Evolutionary conservation across 2,113 vertebrate genomes (phyloP), one percentile per base, ranked within the genome.

Genomic region (Chauna torquata): DNA sequence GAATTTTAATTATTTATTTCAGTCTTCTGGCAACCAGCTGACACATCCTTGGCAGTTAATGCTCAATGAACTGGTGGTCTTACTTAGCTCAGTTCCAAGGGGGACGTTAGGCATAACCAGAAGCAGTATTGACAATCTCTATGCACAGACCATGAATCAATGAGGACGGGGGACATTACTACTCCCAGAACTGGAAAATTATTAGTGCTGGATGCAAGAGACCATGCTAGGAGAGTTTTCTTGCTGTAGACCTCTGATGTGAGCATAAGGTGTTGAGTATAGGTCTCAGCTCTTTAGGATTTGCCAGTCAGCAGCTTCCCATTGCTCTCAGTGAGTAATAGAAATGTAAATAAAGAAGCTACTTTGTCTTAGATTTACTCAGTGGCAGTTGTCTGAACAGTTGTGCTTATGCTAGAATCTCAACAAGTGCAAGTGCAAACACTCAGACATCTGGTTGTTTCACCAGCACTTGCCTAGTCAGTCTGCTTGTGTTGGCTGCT

Each of bases 301-400:
- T 27, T 82, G 69, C 44, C 36, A 66, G 70, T 70, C 70, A 69
- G 62, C 45, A 66, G 45, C 58, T 94, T 90, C 70, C 70, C 54
- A 19, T 8, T 76, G 30, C 69, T 88, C 44, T 85, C 16, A 25
- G n/a, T 54, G 74, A 87, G 66, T 10, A 70, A 69, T 59, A 61
- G 66, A 88, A 92, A 84, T 72, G 76, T 86, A 85, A 96, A 94
- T 90, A 92, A 84, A 94, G 83, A 49, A 91, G 49, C n/a, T 72
- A 3, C 64, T 28, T 80, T 62, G 27, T 71, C 81, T 93, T 24
- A 32, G 57, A 89, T 23, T 91, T 82, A 76, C 62, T 95, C 17
- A 8, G 78, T 81, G 70, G 28, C 95, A 91, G 81, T 96, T 97
- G 94, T 94, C 88, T 62, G 69, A 94, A 78, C 91, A 97, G 83